Percentiles rank a stretch among this genome's conserved stretches.
Evolutionary conservation across 1,140 invertebrate genomes (phyloP).

Genomic region (Arctopsyche grandis): DNA sequence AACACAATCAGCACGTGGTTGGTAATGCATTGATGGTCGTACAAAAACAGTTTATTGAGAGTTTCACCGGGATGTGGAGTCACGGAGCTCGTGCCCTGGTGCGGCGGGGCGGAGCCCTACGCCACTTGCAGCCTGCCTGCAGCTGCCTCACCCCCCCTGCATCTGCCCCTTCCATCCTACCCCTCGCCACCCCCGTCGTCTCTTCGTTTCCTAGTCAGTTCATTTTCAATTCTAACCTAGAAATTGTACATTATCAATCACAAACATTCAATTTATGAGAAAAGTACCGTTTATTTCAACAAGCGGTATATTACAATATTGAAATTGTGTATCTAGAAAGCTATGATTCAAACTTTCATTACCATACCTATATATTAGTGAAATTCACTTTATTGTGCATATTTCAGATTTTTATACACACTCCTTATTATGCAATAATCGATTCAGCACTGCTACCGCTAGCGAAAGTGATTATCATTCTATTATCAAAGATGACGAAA

Average conservation of each 20-base stretch:
- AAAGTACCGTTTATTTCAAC: not conserved
- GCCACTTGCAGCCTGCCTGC: not conserved
- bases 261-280: not conserved
- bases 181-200: not conserved
- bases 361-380: too few species aligned
- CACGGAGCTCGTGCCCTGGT: not conserved
- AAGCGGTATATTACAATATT: too few species aligned
- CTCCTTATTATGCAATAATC: conserved; percentile 1
- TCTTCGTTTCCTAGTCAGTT: not conserved
- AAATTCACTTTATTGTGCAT: not conserved
- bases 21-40: not conserved
- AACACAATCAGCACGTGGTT: too few species aligned
- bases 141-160: not conserved
- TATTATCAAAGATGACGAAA: conserved; percentile 61
- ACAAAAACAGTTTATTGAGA: not conserved
- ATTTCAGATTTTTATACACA: conserved; percentile 1
- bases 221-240: not conserved
- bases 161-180: not conserved
- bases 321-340: too few species aligned
- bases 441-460: conserved; percentile 40
- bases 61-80: not conserved
- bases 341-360: too few species aligned
- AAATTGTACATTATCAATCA: not conserved
- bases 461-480: conserved; percentile 48
- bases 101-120: not conserved